These are phyloP conservation scores for Ctenicera cuprea DNA, from an alignment of 2,888 invertebrate species.

Conservation along the genomic window DNA sequence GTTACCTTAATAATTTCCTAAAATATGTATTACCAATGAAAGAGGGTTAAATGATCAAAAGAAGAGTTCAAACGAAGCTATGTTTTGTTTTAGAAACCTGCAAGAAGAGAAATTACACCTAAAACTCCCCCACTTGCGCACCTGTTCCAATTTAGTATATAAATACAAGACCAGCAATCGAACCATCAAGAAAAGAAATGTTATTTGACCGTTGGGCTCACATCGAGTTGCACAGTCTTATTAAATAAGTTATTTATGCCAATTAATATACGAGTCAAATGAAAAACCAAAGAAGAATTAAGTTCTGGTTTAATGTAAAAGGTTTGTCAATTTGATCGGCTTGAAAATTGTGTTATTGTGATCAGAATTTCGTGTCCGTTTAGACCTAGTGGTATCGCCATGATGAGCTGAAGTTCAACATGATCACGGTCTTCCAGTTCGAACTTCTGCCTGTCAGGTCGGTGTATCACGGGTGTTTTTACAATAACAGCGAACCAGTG, in stretches of 20 bases:
- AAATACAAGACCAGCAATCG: not conserved
- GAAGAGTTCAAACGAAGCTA: no score
- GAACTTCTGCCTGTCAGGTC: constrained; percentile 39
- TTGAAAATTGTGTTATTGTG: constrained; percentile 14
- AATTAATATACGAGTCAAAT: constrained; percentile 7
- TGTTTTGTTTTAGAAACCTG: not conserved
- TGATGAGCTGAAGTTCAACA: constrained; percentile 2
- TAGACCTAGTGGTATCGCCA: constrained; percentile 18
- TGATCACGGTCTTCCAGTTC: constrained; percentile 31
- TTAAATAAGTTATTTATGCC: not conserved
- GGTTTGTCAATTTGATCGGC: constrained; percentile 19
- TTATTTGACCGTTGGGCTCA: not conserved
- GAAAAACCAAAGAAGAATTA: not conserved
- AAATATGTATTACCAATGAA: no score
- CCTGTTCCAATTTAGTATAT: constrained; percentile 5
- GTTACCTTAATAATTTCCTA: no score
- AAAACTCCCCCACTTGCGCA: not conserved
- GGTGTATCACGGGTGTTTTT: constrained; percentile 43
- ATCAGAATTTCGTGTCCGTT: constrained; percentile 14
- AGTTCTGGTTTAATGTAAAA: constrained; percentile 18
- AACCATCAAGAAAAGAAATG: not conserved
- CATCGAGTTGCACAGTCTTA: not conserved
- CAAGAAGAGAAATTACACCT: not conserved
- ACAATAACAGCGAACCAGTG: constrained; percentile 41
- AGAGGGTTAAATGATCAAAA: no score